These are phyloP conservation scores for Xenopus laevis DNA, from an alignment of 2,113 vertebrate genomes.

Conservation along the genomic window DNA sequence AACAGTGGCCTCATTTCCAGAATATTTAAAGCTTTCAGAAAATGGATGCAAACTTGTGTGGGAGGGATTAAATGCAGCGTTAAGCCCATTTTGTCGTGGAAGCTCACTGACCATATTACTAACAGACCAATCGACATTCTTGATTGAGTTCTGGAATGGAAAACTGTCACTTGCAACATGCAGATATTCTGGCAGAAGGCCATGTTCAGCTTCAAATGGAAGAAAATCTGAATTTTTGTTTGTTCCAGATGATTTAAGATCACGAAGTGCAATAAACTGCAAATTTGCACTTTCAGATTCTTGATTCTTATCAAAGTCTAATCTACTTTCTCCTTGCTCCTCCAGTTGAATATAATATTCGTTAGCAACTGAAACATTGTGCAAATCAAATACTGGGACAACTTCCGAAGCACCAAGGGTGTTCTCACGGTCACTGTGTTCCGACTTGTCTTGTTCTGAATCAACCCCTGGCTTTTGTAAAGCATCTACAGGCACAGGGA, in stretches of 20 bases:
- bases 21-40: conserved; percentile 1
- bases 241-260: conserved; percentile 77
- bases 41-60: not conserved
- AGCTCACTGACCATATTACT: conserved; percentile 69
- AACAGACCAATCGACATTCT: conserved; percentile 65
- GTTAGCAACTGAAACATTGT: conserved; percentile 81
- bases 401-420: conserved; percentile 71
- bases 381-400: conserved; percentile 86
- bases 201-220: conserved; percentile 79
- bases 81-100: conserved; percentile 65
- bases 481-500: conserved; percentile 75
- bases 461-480: conserved; percentile 82
- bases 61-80: conserved; percentile 45
- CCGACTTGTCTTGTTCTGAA: conserved; percentile 56
- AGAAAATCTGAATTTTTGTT: conserved; percentile 76
- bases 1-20: conserved; percentile 55
- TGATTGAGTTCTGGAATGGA: conserved; percentile 80
- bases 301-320: conserved; percentile 64
- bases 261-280: conserved; percentile 70
- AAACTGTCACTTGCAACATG: conserved; percentile 68
- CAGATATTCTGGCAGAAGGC: conserved; percentile 68
- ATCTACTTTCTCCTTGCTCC: conserved; percentile 73
- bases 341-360: conserved; percentile 95
- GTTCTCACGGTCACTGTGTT: conserved; percentile 55
- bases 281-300: conserved; percentile 54